phyloP scores from a whole-genome alignment of 2,113 vertebrate species.

The Emydura subglobosa region DNA sequence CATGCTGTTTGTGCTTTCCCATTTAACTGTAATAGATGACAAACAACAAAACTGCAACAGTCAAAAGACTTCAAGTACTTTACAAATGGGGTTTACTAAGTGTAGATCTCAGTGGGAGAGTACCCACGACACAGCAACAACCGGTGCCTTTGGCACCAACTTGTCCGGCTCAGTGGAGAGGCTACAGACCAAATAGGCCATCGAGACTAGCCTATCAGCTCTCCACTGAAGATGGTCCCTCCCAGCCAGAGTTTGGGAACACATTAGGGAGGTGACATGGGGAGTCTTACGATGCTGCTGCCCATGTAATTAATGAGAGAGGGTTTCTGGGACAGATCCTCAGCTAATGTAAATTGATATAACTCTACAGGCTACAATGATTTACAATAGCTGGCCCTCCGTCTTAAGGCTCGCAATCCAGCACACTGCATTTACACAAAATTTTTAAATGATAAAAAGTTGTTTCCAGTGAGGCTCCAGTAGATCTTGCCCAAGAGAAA shows the following conservation, averaged over 20 bases:
- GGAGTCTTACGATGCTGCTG: neutral
- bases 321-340: neutral
- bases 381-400: neutral
- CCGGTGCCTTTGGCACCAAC: rapidly evolving
- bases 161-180: neutral
- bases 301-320: neutral
- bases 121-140: neutral
- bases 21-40: neutral
- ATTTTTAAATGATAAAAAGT: neutral
- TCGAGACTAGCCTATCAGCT: rapidly evolving
- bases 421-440: neutral
- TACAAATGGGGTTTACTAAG: neutral
- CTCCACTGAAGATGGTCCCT: neutral
- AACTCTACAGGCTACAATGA: rapidly evolving
- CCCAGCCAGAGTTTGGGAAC: rapidly evolving
- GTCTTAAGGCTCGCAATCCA: neutral
- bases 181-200: rapidly evolving
- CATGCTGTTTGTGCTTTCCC: rapidly evolving
- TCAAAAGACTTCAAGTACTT: neutral
- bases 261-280: rapidly evolving
- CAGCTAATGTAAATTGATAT: neutral
- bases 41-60: neutral
- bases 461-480: neutral
- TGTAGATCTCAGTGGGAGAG: neutral
- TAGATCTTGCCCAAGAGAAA: rapidly evolving